Percentiles rank a stretch among this genome's conserved stretches.
Evolutionary conservation across 2,888 invertebrate species (phyloP).

Genomic region (Leucania comma): DNA sequence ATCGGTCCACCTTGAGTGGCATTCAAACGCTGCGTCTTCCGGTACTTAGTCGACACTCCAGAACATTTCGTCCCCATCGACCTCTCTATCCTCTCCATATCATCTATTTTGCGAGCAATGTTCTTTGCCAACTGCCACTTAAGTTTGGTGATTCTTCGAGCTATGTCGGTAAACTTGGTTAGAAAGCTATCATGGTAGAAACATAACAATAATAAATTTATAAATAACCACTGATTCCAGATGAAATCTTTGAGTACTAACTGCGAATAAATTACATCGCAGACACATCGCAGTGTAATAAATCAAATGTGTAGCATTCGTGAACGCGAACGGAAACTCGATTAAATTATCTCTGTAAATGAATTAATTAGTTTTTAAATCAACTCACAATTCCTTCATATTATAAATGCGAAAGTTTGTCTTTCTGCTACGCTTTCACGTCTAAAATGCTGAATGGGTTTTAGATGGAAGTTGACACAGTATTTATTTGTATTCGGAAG

Average conservation of each 20-base stretch:
- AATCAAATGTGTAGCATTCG: slow-evolving; percentile 21
- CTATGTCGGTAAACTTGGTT: no score
- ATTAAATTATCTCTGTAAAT: background rate
- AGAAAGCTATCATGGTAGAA: background rate
- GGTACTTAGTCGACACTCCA: no score
- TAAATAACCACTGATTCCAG: slow-evolving; percentile 5
- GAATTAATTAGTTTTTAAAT: background rate
- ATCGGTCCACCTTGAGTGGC: no score
- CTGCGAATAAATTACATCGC: slow-evolving; percentile 11
- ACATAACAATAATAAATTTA: background rate
- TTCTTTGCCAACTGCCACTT: no score
- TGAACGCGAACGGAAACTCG: slow-evolving; percentile 14
- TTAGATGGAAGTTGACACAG: background rate
- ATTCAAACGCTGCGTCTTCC: no score
- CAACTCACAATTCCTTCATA: background rate
- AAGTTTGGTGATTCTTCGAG: no score
- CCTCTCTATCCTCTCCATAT: no score
- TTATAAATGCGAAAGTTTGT: background rate
- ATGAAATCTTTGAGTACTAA: background rate
- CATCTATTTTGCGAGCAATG: no score
- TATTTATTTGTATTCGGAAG: background rate
- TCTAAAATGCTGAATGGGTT: background rate
- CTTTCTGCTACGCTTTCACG: slow-evolving; percentile 3
- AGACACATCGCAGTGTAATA: slow-evolving; percentile 4
- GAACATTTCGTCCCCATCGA: no score